phyloP scores from a whole-genome alignment of 2,113 vertebrate species.

The Recurvirostra avosetta region DNA sequence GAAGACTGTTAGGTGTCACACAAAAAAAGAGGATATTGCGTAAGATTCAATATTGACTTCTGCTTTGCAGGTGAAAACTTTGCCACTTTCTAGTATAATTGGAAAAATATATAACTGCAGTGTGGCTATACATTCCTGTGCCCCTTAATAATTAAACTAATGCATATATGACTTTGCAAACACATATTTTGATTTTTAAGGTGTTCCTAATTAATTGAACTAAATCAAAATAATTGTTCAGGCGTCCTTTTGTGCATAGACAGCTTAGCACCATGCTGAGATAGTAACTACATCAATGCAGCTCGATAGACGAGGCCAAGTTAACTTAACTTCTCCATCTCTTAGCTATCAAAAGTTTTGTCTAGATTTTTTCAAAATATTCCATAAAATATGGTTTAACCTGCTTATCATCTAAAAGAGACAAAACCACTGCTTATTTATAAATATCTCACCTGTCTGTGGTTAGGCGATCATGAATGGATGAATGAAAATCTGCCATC shows the following conservation, averaged over 20 bases:
- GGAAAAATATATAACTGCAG: neutral
- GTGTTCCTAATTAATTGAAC: neutral
- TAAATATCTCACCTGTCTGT: neutral
- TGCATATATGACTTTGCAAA: neutral
- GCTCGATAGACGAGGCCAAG: neutral
- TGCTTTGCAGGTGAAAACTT: neutral
- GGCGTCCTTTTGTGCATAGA: neutral
- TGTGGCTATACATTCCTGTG: neutral
- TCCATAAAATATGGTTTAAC: neutral
- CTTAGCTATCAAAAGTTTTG: neutral
- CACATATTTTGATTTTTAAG: neutral
- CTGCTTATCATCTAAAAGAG: neutral
- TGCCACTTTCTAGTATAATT: neutral
- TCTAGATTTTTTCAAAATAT: neutral
- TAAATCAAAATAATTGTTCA: neutral
- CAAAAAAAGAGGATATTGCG: neutral
- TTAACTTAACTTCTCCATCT: neutral
- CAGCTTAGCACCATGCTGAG: neutral
- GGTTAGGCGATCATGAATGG: neutral
- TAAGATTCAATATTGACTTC: neutral
- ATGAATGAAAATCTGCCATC: neutral
- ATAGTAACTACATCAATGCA: fast-evolving
- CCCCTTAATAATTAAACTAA: neutral
- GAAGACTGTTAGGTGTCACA: neutral
- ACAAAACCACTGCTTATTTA: neutral